Evolutionary conservation across 2,888 invertebrate species (phyloP), one percentile per base, ranked within the genome.

Genomic region (Punctoribates punctum): DNA sequence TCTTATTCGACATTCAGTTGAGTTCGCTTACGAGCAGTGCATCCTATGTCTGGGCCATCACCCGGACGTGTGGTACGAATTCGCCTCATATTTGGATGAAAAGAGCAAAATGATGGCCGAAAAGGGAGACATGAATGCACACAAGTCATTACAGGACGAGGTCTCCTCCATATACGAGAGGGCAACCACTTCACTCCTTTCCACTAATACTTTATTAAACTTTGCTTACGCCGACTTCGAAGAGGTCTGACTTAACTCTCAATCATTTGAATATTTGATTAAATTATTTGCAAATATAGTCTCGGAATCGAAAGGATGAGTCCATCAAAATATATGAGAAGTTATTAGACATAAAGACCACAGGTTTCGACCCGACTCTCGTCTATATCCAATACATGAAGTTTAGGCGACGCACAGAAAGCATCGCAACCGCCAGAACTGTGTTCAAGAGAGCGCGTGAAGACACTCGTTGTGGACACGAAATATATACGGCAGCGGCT

Each of bases 211-310:
- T 84, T 85, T 99, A 73, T 84, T 99, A 25, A 96, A 98, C 84
- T 99, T 99, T 85, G 96, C 98, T 0, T 97, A 96, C 83, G 96
- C 98, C 0, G 99, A 99, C 85, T 99, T 97, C 82, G 98, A 99
- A 84, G 99, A 99, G 86, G 86, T 95, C 34, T 29, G 8, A 25
- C 34, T 8, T 13, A 51, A 34, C 6, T 25, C 15, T 67, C 38
- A n/a, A 25, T 46, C 0, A 27, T 25, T 54, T 29, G n/a, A n/a
- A 65, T 38, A 38, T 51, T 73, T 27, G 25, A 57, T 13, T 29
- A 15, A 42, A 29, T 54, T n/a, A 15, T 54, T 73, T 38, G 11
- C 15, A 15, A 11, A 46, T 13, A 38, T 6, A 76, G 76, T 76
- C 76, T 15, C 87, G 97, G 51, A 89, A 96, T 83, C 96, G 96